A percentile compares a stretch with the other conserved stretches of the same genome.
Conservation (phyloP, 2,113 vertebrate genomes). For the Pica pica region DNA sequence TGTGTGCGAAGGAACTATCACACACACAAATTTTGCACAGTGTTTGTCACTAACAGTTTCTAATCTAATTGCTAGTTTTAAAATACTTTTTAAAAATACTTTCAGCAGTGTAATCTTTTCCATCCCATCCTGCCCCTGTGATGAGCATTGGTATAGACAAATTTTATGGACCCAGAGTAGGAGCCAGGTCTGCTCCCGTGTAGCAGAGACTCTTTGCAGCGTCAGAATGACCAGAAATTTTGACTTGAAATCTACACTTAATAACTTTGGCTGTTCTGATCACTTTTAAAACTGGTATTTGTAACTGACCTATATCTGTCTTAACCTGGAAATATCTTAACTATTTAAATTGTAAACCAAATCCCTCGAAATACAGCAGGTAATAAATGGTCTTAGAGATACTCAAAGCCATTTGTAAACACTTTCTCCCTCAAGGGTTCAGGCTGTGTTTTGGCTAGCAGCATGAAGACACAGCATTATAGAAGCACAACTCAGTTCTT, state of each 20-base stretch:
- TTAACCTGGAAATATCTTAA: background rate
- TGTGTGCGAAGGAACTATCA: background rate
- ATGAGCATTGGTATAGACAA: background rate
- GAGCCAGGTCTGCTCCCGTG: background rate
- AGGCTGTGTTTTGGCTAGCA: background rate
- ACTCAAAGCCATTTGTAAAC: background rate
- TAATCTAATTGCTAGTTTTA: background rate
- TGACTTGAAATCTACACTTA: background rate
- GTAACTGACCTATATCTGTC: background rate
- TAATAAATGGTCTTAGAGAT: background rate
- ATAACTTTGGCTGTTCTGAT: background rate
- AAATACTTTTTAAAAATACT: background rate
- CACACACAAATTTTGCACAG: background rate
- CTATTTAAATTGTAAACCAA: background rate
- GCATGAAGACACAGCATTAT: background rate
- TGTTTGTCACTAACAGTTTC: background rate
- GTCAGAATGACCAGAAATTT: background rate
- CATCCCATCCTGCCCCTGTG: background rate
- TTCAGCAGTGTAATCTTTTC: background rate
- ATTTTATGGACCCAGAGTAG: accelerated
- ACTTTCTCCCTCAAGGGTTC: background rate
- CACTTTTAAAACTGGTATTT: background rate
- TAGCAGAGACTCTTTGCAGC: background rate
- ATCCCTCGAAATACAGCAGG: background rate
- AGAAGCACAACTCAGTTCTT: background rate